phyloP scores from a whole-genome alignment of 1,140 invertebrate genomes.

The Drosophila sechellia region DNA sequence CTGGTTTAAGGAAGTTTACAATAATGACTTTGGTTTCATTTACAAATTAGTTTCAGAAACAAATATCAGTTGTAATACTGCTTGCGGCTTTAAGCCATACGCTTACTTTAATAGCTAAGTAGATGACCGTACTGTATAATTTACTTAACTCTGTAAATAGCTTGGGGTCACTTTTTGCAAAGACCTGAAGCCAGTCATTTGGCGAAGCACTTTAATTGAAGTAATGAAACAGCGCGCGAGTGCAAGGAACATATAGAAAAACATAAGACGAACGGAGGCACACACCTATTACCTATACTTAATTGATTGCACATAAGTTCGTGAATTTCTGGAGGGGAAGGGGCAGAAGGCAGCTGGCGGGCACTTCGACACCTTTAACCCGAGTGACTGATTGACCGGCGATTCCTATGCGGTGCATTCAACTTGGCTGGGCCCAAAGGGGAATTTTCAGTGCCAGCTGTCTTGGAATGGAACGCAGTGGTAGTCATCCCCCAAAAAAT shows the following conservation, averaged over 20 bases:
- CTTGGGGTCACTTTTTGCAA: neutral
- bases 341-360: constrained; percentile 23
- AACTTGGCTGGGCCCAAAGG: constrained; percentile 55
- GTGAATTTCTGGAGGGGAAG: constrained; percentile 28
- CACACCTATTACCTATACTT: constrained; percentile 75
- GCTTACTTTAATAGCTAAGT: neutral
- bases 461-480: neutral
- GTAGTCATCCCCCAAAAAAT: constrained; percentile 59
- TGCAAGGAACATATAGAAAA: constrained; percentile 13
- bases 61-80: neutral
- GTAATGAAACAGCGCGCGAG: constrained; percentile 29
- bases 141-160: neutral
- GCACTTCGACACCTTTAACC: constrained; percentile 66
- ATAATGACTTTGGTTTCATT: neutral
- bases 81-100: neutral
- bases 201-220: constrained; percentile 48
- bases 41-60: too few species aligned
- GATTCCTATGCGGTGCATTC: constrained; percentile 46
- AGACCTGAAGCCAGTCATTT: constrained; percentile 14
- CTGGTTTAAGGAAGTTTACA: neutral
- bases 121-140: constrained; percentile 1
- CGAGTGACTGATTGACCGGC: constrained; percentile 24
- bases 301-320: constrained; percentile 73
- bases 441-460: constrained; percentile 54
- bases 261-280: constrained; percentile 28